These are phyloP conservation scores for Microcebus tavaratra DNA, from an alignment of 2,113 vertebrate genomes.

Conservation along the genomic window DNA sequence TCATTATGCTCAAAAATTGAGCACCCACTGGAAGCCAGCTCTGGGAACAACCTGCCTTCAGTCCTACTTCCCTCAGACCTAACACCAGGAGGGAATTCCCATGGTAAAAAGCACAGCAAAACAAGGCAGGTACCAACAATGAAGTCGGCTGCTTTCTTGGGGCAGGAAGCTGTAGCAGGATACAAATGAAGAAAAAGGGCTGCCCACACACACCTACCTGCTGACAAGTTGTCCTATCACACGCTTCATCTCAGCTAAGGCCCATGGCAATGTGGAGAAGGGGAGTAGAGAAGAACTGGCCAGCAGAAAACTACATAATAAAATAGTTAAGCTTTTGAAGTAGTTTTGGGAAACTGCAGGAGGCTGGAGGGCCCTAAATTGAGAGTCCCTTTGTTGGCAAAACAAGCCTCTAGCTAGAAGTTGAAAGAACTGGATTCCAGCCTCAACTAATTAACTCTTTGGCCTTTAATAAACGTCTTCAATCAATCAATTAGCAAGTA, in stretches of 20 bases:
- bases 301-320: not conserved
- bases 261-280: not conserved
- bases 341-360: constrained; percentile 27
- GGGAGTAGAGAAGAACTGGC: not conserved
- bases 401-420: constrained; percentile 53
- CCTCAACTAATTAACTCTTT: constrained; percentile 70
- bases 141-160: not conserved
- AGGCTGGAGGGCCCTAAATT: not conserved
- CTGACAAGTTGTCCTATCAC: not conserved
- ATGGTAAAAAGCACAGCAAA: not conserved
- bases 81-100: not conserved
- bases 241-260: not conserved
- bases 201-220: not conserved
- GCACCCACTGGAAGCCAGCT: not conserved
- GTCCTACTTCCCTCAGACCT: not conserved
- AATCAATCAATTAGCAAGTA: constrained; percentile 66
- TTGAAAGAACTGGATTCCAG: constrained; percentile 63
- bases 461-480: constrained; percentile 66
- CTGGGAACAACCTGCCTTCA: not conserved
- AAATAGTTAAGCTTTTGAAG: constrained; percentile 25
- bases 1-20: not conserved
- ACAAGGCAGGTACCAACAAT: not conserved
- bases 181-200: not conserved
- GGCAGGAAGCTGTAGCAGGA: not conserved
- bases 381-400: constrained; percentile 45